Evolutionary conservation across 2,113 vertebrate species (phyloP).

Genomic region (Dendrocopos noguchii): DNA sequence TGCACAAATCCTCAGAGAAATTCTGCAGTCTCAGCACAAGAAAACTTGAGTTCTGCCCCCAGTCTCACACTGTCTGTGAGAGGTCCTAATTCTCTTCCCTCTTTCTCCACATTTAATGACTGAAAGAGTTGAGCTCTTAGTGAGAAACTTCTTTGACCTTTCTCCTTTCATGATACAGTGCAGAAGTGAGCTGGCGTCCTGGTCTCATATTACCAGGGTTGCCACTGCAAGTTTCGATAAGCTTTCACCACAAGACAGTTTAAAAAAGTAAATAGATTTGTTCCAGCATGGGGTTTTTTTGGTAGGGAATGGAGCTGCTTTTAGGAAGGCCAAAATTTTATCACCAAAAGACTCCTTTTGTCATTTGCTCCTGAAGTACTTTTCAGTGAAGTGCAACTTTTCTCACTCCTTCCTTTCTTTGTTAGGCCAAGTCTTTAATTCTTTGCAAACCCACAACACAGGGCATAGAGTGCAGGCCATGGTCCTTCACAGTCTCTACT

Average conservation of each 20-base stretch:
- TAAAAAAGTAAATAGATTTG: neutral
- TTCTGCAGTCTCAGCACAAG: neutral
- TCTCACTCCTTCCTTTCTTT: neutral
- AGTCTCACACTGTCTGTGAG: neutral
- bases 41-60: neutral
- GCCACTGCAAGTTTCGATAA: neutral
- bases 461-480: neutral
- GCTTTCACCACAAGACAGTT: neutral
- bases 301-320: neutral
- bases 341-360: neutral
- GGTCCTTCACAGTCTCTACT: neutral
- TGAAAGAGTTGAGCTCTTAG: neutral
- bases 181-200: neutral
- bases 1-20: neutral
- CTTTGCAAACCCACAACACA: neutral
- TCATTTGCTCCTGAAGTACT: neutral
- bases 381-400: neutral
- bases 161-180: neutral
- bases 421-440: neutral
- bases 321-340: neutral
- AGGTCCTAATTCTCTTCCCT: neutral
- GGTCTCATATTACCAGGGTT: fast-evolving
- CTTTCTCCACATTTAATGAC: neutral
- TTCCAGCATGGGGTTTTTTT: neutral
- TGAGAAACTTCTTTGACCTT: neutral